These are phyloP conservation scores for Hypothenemus hampei DNA, from an alignment of 1,140 invertebrate species.

Conservation along the genomic window DNA sequence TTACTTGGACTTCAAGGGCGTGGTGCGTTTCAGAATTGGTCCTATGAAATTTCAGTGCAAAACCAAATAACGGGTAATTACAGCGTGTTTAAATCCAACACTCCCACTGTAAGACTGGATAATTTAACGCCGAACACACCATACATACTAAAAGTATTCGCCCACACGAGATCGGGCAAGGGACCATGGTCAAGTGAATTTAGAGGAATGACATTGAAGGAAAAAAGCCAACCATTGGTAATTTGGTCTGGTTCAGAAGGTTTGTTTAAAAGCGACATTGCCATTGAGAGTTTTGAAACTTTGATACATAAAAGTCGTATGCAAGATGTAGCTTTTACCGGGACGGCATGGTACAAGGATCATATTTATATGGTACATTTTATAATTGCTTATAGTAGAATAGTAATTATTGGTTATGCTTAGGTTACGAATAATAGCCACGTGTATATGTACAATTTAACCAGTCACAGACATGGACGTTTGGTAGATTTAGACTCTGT, in stretches of 20 bases:
- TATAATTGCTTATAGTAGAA: not conserved
- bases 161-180: constrained; percentile 67
- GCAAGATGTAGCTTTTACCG: constrained; percentile 40
- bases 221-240: constrained; percentile 44
- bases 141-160: constrained; percentile 73
- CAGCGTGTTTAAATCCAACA: constrained; percentile 50
- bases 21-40: constrained; percentile 80
- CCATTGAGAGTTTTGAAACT: constrained; percentile 63
- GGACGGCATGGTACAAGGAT: constrained; percentile 42
- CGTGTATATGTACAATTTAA: constrained; percentile 66
- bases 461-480: constrained; percentile 50
- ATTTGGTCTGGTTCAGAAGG: constrained; percentile 69
- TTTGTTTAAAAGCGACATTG: constrained; percentile 65
- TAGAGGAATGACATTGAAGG: constrained; percentile 59
- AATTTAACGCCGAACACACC: constrained; percentile 66
- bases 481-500: constrained; percentile 65
- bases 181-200: constrained; percentile 77
- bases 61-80: constrained; percentile 52
- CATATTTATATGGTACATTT: constrained; percentile 56
- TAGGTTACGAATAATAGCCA: constrained; percentile 63
- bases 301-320: constrained; percentile 56
- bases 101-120: constrained; percentile 59
- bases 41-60: constrained; percentile 72
- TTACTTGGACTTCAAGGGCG: constrained; percentile 69
- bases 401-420: not conserved